Conservation (phyloP, 2,888 invertebrate genomes). For the Orgyia antiqua region DNA sequence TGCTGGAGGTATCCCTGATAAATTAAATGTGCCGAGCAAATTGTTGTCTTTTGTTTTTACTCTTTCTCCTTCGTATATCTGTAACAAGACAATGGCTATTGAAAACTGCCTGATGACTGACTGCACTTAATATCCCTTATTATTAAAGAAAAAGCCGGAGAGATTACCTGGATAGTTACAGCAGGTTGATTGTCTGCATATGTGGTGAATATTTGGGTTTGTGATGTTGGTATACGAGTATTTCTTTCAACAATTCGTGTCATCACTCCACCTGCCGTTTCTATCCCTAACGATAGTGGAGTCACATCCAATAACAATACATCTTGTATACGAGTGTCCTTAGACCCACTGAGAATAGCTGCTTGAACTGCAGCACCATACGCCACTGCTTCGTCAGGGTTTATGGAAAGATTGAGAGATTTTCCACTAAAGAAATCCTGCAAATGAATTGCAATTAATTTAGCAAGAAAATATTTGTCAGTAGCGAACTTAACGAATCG, state of each 20-base stretch:
- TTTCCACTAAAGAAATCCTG: slow-evolving; percentile 89
- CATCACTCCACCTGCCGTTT: slow-evolving; percentile 92
- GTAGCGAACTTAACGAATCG: no score
- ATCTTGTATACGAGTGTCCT: slow-evolving; percentile 85
- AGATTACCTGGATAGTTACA: slow-evolving; percentile 85
- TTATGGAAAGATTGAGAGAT: slow-evolving; percentile 92
- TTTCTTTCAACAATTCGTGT: slow-evolving; percentile 91
- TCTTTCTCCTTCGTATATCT: slow-evolving; percentile 91
- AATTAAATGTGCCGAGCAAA: slow-evolving; percentile 87
- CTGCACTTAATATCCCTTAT: no score
- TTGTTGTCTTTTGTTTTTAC: slow-evolving; percentile 96
- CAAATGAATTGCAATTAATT: no score
- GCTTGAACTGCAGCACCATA: slow-evolving; percentile 97
- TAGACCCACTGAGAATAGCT: slow-evolving; percentile 88
- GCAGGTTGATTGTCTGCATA: slow-evolving; percentile 95
- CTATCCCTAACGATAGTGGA: slow-evolving; percentile 87
- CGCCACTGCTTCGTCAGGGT: slow-evolving; percentile 95
- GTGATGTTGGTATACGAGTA: slow-evolving; percentile 87
- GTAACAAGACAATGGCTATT: slow-evolving; percentile 8
- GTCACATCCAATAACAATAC: slow-evolving; percentile 90
- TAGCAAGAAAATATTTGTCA: no score
- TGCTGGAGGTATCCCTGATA: slow-evolving; percentile 90
- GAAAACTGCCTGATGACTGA: no score
- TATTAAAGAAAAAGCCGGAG: neutral
- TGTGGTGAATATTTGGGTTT: slow-evolving; percentile 91